Evolutionary conservation across 2,797 vertebrate genomes (phyloP).

Genomic region (Heliangelus exortis): DNA sequence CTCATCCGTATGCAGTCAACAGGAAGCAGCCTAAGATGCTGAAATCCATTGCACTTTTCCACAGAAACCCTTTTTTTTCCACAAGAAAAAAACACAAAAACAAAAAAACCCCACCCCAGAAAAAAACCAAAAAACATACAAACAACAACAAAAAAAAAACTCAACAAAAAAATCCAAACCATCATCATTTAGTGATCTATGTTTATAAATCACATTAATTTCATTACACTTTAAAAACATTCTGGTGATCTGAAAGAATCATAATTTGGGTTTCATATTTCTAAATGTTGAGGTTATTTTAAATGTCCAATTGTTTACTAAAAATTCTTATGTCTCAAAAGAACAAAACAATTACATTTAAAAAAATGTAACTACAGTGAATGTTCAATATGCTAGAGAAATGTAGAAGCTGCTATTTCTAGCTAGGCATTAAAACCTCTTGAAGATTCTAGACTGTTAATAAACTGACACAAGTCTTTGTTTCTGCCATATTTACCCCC

Average conservation of each 20-base stretch:
- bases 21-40: neutral
- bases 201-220: neutral
- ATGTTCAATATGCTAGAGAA: neutral
- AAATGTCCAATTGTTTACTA: neutral
- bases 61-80: neutral
- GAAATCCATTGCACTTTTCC: neutral
- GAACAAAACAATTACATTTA: neutral
- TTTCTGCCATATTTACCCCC: neutral
- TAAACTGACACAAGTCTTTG: neutral
- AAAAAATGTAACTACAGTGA: neutral
- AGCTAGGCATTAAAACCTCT: constrained; percentile 6
- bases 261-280: neutral
- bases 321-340: neutral
- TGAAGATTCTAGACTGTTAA: neutral
- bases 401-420: neutral
- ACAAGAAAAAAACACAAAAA: neutral
- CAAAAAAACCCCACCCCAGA: too few relatives aligned
- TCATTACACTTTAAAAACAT: neutral
- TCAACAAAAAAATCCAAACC: too few relatives aligned
- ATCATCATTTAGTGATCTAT: neutral
- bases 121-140: too few relatives aligned
- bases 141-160: too few relatives aligned
- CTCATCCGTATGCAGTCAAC: neutral
- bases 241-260: neutral
- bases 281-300: neutral